Percentiles rank a stretch among this genome's conserved stretches.
Evolutionary conservation across 2,888 invertebrate genomes (phyloP).

Genomic region (Raillietiella orientalis): DNA sequence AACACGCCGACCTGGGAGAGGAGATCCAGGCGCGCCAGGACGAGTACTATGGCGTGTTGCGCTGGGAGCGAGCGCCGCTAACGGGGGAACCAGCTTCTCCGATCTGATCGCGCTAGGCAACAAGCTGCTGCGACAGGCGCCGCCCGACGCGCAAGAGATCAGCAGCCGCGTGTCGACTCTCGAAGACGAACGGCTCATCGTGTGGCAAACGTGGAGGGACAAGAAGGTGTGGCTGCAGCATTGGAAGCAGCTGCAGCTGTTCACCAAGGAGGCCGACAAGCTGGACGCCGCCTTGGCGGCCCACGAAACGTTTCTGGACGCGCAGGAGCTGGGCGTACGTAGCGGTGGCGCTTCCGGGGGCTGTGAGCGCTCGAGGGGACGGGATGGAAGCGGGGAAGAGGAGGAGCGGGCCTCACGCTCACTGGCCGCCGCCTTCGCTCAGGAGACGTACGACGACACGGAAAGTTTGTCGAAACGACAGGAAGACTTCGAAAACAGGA

Average conservation of each 20-base stretch:
- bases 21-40: slow-evolving; percentile 68
- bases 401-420: not conserved
- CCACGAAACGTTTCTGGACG: slow-evolving; percentile 78
- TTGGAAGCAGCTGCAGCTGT: slow-evolving; percentile 55
- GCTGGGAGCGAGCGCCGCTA: too few relatives aligned
- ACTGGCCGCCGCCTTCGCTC: slow-evolving; percentile 6
- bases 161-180: slow-evolving; percentile 35
- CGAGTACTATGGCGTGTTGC: too few relatives aligned
- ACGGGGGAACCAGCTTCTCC: slow-evolving; percentile 10
- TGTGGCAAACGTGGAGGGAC: slow-evolving; percentile 43
- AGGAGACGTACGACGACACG: slow-evolving; percentile 64
- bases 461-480: slow-evolving; percentile 73
- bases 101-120: slow-evolving; percentile 11
- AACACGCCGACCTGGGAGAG: slow-evolving; percentile 60
- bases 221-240: slow-evolving; percentile 60
- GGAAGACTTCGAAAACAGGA: slow-evolving; percentile 64
- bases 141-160: slow-evolving; percentile 39
- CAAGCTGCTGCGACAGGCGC: slow-evolving; percentile 11
- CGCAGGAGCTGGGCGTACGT: slow-evolving; percentile 47
- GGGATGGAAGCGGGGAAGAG: not conserved
- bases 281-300: slow-evolving; percentile 80
- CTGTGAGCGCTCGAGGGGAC: too few relatives aligned
- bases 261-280: slow-evolving; percentile 84
- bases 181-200: slow-evolving; percentile 35
- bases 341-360: too few relatives aligned